Evolutionary conservation across 2,113 vertebrate genomes (phyloP).

Genomic region (Martes martes): DNA sequence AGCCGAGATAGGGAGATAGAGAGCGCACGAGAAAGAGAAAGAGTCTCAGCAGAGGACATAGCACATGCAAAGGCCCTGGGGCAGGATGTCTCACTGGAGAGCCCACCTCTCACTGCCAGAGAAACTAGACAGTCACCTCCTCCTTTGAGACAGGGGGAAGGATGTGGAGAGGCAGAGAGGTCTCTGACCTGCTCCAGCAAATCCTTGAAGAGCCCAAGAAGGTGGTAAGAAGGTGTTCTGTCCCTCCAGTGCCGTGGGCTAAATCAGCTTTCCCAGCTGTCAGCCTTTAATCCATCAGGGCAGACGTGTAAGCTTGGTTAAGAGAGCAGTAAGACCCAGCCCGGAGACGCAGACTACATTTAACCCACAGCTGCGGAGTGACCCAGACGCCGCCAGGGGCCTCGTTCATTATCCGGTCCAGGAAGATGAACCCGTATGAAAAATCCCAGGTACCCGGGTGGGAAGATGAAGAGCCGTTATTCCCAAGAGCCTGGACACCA

Average conservation of each 20-base stretch:
- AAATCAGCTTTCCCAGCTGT: neutral
- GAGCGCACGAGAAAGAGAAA: neutral
- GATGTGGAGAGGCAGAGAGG: neutral
- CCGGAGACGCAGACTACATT: neutral
- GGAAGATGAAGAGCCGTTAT: neutral
- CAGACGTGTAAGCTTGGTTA: neutral
- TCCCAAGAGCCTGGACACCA: neutral
- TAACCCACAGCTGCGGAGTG: neutral
- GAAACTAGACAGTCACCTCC: neutral
- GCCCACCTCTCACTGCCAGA: neutral
- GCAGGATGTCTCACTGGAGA: neutral
- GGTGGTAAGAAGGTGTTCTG: neutral
- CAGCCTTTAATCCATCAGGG: neutral
- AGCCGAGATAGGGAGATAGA: neutral
- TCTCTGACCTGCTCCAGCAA: neutral
- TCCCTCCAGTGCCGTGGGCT: too few relatives aligned
- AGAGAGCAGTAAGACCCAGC: neutral
- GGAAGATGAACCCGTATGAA: neutral
- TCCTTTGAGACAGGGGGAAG: neutral
- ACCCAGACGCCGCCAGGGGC: neutral
- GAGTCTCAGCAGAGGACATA: neutral
- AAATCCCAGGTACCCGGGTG: neutral
- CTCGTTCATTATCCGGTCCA: neutral
- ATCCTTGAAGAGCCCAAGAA: neutral
- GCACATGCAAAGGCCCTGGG: neutral